Evolutionary conservation across 2,888 invertebrate species (phyloP).

Genomic region (Rhimphoctona megacephalus): DNA sequence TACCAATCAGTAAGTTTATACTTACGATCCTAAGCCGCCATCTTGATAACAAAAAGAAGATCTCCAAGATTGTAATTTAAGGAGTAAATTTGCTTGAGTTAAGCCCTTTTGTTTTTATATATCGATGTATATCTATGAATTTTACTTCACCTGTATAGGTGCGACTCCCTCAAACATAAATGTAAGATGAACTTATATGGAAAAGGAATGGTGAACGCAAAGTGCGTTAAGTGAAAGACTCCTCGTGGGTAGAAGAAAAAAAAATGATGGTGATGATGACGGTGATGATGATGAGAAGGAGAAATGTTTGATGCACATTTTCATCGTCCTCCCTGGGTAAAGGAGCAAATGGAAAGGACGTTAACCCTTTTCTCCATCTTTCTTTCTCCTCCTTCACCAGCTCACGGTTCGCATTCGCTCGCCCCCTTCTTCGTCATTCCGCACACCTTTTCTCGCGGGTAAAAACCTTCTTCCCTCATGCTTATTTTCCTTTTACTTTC

Average conservation of each 20-base stretch:
- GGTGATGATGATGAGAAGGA: conserved; percentile 61
- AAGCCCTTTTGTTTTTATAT: not conserved
- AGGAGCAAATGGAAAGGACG: conserved; percentile 79
- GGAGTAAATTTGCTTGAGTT: not conserved
- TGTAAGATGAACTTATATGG: not conserved
- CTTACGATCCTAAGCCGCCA: not conserved
- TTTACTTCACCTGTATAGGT: not conserved
- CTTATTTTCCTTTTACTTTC: conserved; percentile 36
- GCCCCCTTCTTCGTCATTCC: conserved; percentile 62
- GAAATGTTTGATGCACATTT: conserved; percentile 67
- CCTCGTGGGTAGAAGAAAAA: conserved; percentile 45
- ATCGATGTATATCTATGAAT: not conserved
- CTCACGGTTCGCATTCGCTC: conserved; percentile 35
- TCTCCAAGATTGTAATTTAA: not conserved
- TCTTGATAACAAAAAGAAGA: not conserved
- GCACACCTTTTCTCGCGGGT: conserved; percentile 71
- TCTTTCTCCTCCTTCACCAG: conserved; percentile 41
- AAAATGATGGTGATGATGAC: conserved; percentile 57
- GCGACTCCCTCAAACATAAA: not conserved
- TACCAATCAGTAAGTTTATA: conserved; percentile 17
- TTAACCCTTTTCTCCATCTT: conserved; percentile 77
- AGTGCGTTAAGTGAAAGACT: conserved; percentile 29
- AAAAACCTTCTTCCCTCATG: conserved; percentile 27
- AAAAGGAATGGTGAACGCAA: conserved; percentile 16
- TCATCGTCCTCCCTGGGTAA: conserved; percentile 68